phyloP scores from a whole-genome alignment of 2,797 vertebrate species.

The Sebastiscus albofasciatus region DNA sequence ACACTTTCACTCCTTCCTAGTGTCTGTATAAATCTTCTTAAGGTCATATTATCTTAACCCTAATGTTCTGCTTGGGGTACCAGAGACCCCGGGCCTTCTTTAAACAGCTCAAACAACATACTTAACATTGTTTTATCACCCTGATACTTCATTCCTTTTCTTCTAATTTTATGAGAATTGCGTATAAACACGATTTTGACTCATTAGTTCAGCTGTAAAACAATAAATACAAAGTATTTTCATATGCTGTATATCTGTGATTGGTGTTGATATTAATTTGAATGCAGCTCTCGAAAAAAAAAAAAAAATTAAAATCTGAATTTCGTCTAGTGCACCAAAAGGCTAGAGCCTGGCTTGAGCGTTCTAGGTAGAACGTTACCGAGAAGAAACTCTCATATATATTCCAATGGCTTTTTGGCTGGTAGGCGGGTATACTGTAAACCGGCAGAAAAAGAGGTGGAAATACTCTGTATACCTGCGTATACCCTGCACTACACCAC shows the following conservation, averaged over 20 bases:
- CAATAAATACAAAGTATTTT: background rate
- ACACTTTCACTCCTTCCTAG: background rate
- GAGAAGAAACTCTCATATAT: no score
- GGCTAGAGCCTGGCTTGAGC: accelerated
- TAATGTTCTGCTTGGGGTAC: background rate
- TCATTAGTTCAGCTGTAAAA: background rate
- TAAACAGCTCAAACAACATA: background rate
- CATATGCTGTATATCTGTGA: background rate
- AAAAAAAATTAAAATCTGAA: no score
- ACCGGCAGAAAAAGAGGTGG: no score
- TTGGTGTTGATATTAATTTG: background rate
- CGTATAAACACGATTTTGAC: background rate
- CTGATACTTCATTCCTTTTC: background rate
- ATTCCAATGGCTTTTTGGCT: no score
- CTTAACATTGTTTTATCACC: background rate
- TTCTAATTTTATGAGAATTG: background rate
- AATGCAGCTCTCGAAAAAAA: background rate
- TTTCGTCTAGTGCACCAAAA: no score
- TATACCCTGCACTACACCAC: no score
- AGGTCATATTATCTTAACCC: background rate
- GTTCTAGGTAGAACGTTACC: no score
- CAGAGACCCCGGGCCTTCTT: background rate
- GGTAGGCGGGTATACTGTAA: no score
- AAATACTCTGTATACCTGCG: no score
- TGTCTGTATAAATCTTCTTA: background rate